These are phyloP conservation scores for Agrotis segetum DNA, from an alignment of 2,888 invertebrate species.

Conservation along the genomic window DNA sequence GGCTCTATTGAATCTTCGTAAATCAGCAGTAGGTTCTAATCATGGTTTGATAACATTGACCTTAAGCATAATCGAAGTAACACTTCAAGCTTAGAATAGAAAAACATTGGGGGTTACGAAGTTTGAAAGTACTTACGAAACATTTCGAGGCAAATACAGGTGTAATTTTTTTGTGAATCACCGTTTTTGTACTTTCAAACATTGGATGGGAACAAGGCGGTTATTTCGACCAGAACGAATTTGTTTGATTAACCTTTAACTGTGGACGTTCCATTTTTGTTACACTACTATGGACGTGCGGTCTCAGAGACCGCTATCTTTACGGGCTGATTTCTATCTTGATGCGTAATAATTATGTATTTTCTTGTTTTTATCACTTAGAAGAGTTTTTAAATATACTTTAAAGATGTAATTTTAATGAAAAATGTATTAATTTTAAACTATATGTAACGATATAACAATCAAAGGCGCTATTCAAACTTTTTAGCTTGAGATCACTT, in stretches of 20 bases:
- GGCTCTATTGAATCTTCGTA: not conserved
- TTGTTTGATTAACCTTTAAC: not conserved
- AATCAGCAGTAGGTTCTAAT: constrained; percentile 8
- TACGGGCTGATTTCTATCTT: no score
- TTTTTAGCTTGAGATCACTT: no score
- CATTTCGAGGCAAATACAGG: not conserved
- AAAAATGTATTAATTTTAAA: no score
- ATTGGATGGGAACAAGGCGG: not conserved
- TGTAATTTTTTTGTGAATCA: not conserved
- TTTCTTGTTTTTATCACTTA: no score
- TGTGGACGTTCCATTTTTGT: no score
- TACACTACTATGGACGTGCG: no score
- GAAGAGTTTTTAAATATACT: no score
- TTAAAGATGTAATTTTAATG: no score
- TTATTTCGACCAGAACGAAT: not conserved
- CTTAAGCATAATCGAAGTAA: constrained; percentile 6
- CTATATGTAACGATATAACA: no score
- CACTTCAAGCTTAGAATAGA: not conserved
- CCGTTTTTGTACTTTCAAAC: not conserved
- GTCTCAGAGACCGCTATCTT: no score
- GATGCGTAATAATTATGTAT: no score
- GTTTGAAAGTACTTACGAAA: constrained; percentile 10
- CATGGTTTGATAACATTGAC: constrained; percentile 36
- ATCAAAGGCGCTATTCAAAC: no score
- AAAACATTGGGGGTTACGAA: constrained; percentile 11